phyloP scores from a whole-genome alignment of 2,113 vertebrate species.

The Columbina picui region DNA sequence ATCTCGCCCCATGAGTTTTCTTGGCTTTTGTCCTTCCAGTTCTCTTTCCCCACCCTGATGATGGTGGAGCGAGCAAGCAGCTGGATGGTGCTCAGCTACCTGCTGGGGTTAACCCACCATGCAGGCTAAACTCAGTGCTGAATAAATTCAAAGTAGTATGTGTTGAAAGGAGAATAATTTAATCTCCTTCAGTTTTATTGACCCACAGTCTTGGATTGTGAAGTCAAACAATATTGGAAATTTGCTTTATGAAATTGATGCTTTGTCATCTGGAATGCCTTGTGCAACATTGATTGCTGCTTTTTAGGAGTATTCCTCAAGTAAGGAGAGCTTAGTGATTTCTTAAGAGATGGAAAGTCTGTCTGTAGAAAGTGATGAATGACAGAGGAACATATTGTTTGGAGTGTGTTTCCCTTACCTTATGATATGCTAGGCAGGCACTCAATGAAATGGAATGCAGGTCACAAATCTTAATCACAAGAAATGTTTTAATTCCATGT shows the following conservation, averaged over 20 bases:
- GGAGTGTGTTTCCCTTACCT: background rate
- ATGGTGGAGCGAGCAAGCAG: background rate
- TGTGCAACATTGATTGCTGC: rapidly evolving
- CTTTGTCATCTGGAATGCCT: background rate
- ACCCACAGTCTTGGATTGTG: background rate
- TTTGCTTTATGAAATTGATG: background rate
- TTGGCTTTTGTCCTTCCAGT: background rate
- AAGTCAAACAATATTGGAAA: background rate
- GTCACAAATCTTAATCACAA: background rate
- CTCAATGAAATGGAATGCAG: background rate
- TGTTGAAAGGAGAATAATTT: background rate
- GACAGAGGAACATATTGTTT: background rate
- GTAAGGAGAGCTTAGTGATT: background rate
- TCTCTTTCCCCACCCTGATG: background rate
- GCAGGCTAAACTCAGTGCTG: background rate
- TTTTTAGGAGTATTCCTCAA: background rate
- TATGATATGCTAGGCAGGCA: background rate
- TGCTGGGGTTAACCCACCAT: background rate
- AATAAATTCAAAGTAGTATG: background rate
- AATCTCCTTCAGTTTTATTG: background rate
- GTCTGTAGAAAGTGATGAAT: background rate
- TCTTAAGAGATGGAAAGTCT: background rate
- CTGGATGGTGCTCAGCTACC: too few species aligned
- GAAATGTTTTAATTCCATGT: background rate
- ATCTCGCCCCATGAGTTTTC: background rate